Evolutionary conservation across 2,113 vertebrate species (phyloP), one percentile per base, ranked within the genome.

Genomic region (Scomber colias): DNA sequence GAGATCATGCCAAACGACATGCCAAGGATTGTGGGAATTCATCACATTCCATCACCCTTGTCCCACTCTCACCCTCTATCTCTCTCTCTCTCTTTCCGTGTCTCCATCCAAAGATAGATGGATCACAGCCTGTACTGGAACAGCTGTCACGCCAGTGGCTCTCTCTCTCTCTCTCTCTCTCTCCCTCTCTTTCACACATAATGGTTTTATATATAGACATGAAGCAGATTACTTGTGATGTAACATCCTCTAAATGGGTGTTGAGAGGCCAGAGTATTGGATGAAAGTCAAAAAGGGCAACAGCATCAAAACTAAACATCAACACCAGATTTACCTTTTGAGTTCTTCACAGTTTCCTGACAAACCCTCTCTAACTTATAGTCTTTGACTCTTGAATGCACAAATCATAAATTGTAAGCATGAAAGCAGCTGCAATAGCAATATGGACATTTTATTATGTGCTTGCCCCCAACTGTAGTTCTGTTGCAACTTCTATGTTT

Each of bases 191-290:
- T 59, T 82, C 84, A 73, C 85, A 71, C 85, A 80, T 81, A 81
- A 79, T 86, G 77, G 78, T 62, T 86, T 90, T 90, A 87, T 85
- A 87, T 89, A 77, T 87, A 92, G 90, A 85, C 78, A 19, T 0
- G 0, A 53, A 82, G 72, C 81, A 83, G 68, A 73, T 83, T 75
- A 82, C 74, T 50, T 4, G 60, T 93, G 86, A 92, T 79, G 85
- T 90, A 91, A 92, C 83, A 16, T 48, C 59, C 71, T 84, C 70
- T 79, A 80, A 90, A 72, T 68, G 73, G 66, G 55, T 55, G 67
- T 27, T 44, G 44, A 77, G 53, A 78, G 78, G 65, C 30, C 77
- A 63, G 15, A 54, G 59, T 65, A 51, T 74, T 81, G 72, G 83
- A 65, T 12, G 1, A 51, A 68, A 24, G 75, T 35, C 69, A 61